These are phyloP conservation scores for Nymphalis c-album DNA, from an alignment of 2,888 invertebrate genomes.

Conservation along the genomic window DNA sequence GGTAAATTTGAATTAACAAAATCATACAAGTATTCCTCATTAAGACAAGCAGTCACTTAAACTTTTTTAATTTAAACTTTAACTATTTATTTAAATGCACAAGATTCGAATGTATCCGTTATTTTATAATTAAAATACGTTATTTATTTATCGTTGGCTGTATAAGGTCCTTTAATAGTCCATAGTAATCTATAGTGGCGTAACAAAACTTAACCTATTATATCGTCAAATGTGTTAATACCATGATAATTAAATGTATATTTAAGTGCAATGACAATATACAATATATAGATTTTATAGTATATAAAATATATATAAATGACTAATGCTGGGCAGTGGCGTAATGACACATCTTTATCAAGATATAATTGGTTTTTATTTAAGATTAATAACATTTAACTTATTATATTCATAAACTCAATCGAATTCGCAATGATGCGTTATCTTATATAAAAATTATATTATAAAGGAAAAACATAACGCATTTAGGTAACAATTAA, in stretches of 20 bases:
- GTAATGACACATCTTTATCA: too few species aligned
- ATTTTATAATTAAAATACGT: background rate
- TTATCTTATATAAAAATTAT: background rate
- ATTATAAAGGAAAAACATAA: background rate
- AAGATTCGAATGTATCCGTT: background rate
- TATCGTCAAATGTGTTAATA: slow-evolving; percentile 10
- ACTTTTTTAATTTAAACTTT: too few species aligned
- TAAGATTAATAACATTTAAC: too few species aligned
- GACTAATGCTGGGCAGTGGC: too few species aligned
- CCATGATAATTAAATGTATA: slow-evolving; percentile 17
- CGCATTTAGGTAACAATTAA: too few species aligned
- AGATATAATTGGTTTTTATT: too few species aligned
- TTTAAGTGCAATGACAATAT: slow-evolving; percentile 54
- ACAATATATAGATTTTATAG: slow-evolving; percentile 38
- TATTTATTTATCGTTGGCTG: background rate
- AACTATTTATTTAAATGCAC: background rate
- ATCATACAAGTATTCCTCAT: too few species aligned
- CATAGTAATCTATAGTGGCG: background rate
- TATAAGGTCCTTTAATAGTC: background rate
- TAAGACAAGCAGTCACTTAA: too few species aligned
- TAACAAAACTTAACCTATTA: background rate
- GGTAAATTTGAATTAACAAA: too few species aligned
- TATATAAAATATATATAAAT: too few species aligned
- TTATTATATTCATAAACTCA: too few species aligned
- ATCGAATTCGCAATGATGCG: too few species aligned